Base-by-base conservation (phyloP, 2,113 vertebrate genomes). In the Hippocampus abdominalis region DNA sequence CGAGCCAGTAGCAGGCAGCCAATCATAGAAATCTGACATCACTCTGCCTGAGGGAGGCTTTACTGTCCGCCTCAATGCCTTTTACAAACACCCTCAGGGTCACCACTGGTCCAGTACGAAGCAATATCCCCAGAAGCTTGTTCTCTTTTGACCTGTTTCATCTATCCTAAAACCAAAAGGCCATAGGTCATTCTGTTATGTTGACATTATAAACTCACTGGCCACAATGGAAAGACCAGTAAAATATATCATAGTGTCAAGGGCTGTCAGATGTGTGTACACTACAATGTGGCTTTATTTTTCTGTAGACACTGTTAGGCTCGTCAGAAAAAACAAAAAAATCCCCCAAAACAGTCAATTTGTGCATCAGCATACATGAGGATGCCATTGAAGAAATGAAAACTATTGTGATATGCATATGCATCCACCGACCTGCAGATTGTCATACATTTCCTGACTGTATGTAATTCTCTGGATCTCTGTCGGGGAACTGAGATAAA, bases 391-490 rank as follows among this genome's bases (percentile, higher is more conserved):
- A 66, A 4, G 46, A 13, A 21, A 21, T 15, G 21, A 32, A 51
- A 66, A 9, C 13, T 25, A 66, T 8, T 25, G 4, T 23, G 23
- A n/a, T 65, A 12, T 42, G 63, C 46, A 66, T 25, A 4, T 61
- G 25, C 65, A 68, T 54, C 60, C 65, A 64, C 85, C 73, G 27
- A 98, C 97, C 96, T 99, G 97, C 81, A 99, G 92, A 73, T 93
- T 96, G 90, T 98, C 96, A 83, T 93, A 96, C 94, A 98, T 98
- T 88, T 98, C 96, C 89, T 99, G 98, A 88, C 96, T 99, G 91
- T 96, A 99, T 0, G 96, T 97, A 77, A 99, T 91, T 80, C 97
- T 94, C 89, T 99, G 98, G 81, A 99, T 94, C 93, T 99, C 98
- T 23, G 96, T 99, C 29, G 98, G 96, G 76, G 98, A 99, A 88